Evolutionary conservation across 23 tunicate species (phyloP), one percentile per base, ranked within the genome.

Genomic region (Trididemnum miniatum): DNA sequence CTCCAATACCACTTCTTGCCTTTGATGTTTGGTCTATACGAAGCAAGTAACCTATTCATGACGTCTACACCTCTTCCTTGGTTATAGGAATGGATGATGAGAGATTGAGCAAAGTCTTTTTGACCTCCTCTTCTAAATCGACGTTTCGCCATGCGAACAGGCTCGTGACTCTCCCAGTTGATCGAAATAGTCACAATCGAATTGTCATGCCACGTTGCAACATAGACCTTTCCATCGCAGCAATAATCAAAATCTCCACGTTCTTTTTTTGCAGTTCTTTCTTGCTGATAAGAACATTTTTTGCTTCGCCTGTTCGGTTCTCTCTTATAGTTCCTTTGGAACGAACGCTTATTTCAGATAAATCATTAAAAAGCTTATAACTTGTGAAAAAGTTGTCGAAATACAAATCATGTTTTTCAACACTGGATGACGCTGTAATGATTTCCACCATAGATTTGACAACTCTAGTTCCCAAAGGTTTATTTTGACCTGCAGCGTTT

Each of bases 171-270:
- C 23, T 62, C 69, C 69, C 28, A 71, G 23, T 71, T 71, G 76
- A 37, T 71, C 12, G 76, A 18, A 2, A 71, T 71, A n/a, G 39
- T 31, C 23, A 71, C 76, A 5, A 71, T 23, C 20, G 39, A 29
- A 71, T 71, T 71, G 76, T 71, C 76, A 31, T 31, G 39, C 76
- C 76, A 71, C 39, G 3, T 71, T 9, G 44, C 39, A 18, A 71
- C 76, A 71, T 28, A 28, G 4, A 71, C 76, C n/a, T 71, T 71
- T 7, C 76, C 76, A 5, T 71, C 76, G 39, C 22, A 29, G 38
- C 44, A 33, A 35, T 71, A 71, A n/a, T n/a, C n/a, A n/a, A n/a
- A n/a, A n/a, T n/a, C n/a, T n/a, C n/a, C n/a, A n/a, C n/a, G n/a
- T n/a, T 2, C 23, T 71, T 33, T 9, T 32, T 71, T 35, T 33